A percentile compares a stretch with the other conserved stretches of the same genome.
These are phyloP conservation scores for Chelon labrosus DNA, from an alignment of 2,797 vertebrate species.

Conservation along the genomic window DNA sequence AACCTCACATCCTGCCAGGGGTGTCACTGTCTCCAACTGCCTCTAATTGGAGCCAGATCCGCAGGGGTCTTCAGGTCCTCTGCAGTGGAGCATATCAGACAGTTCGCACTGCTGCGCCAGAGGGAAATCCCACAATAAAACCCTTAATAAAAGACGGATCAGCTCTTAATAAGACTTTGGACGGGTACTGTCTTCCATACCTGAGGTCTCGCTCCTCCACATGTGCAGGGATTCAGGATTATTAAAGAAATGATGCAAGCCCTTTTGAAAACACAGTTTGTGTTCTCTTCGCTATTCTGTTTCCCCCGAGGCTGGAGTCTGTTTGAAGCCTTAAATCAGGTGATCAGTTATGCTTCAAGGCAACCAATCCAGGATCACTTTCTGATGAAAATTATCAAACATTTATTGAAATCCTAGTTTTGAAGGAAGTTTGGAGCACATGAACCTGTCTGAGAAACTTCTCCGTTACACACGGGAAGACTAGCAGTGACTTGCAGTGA, in stretches of 20 bases:
- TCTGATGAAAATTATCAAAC: constrained; percentile 46
- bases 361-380: constrained; percentile 16
- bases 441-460: background rate
- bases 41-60: constrained; percentile 73
- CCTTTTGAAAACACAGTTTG: constrained; percentile 41
- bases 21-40: constrained; percentile 39
- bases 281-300: constrained; percentile 38
- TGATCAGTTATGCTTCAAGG: constrained; percentile 38
- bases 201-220: constrained; percentile 39
- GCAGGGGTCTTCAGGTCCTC: constrained; percentile 53
- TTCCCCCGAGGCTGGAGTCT: constrained; percentile 15
- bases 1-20: constrained; percentile 31
- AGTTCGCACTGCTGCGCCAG: constrained; percentile 48
- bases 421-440: background rate
- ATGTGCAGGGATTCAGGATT: constrained; percentile 54
- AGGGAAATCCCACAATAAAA: constrained; percentile 64
- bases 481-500: no score
- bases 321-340: constrained; percentile 43
- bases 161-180: constrained; percentile 65
- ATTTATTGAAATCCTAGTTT: constrained; percentile 14
- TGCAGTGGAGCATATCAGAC: constrained; percentile 60
- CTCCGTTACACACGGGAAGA: background rate
- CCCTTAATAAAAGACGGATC: constrained; percentile 72
- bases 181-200: constrained; percentile 43
- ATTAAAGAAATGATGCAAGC: constrained; percentile 57